phyloP scores from a whole-genome alignment of 2,797 vertebrate genomes.

The Carapus acus region DNA sequence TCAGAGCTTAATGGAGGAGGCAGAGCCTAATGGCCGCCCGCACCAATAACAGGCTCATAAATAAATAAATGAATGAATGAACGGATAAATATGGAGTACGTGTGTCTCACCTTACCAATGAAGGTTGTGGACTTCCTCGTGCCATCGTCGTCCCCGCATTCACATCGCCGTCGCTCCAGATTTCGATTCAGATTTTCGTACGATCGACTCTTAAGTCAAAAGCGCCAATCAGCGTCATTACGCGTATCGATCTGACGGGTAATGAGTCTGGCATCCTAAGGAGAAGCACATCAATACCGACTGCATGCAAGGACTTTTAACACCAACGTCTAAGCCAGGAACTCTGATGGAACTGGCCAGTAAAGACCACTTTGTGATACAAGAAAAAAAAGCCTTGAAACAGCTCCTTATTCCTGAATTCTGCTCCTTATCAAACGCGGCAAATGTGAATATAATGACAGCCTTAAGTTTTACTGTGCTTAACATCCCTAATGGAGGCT shows the following conservation, averaged over 20 bases:
- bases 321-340: conserved; percentile 3
- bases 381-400: no score
- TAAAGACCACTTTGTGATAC: no score
- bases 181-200: conserved; percentile 39
- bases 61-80: no score
- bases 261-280: conserved; percentile 51
- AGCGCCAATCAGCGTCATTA: conserved; percentile 51
- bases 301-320: conserved; percentile 42
- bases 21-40: no score
- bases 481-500: no score
- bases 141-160: conserved; percentile 23
- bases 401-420: no score
- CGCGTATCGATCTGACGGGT: conserved; percentile 51
- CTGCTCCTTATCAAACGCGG: neutral
- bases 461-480: no score
- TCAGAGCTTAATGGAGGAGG: no score
- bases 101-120: no score
- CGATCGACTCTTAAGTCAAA: conserved; percentile 53
- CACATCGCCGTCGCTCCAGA: conserved; percentile 26
- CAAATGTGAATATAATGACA: neutral
- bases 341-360: no score
- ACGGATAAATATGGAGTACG: no score
- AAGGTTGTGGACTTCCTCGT: conserved; percentile 19
- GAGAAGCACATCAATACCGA: conserved; percentile 41
- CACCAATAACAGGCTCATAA: no score